Evolutionary conservation across 2,888 invertebrate species (phyloP).

Genomic region (Andricus curvator): DNA sequence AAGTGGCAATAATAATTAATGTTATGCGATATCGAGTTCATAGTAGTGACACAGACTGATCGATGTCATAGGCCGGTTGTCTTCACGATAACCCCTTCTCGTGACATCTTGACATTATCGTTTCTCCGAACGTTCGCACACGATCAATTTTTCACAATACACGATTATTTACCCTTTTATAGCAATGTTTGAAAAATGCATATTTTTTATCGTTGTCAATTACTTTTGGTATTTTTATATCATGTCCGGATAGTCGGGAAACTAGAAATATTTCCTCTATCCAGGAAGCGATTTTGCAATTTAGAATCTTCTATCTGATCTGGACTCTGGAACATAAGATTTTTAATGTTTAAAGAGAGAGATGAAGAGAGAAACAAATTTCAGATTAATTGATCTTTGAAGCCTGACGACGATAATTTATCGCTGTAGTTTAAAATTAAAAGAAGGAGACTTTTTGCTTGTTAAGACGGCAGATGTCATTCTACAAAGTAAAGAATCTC

Average conservation of each 20-base stretch:
- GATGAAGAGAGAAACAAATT: neutral
- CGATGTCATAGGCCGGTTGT: constrained; percentile 77
- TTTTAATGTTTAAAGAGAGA: neutral
- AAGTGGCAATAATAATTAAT: constrained; percentile 78
- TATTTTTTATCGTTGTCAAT: neutral
- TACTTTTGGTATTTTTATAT: too few relatives aligned
- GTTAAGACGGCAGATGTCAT: neutral
- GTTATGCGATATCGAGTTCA: constrained; percentile 71
- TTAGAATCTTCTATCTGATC: neutral
- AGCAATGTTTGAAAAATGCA: neutral
- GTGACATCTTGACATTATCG: constrained; percentile 71
- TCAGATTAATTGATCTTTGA: neutral
- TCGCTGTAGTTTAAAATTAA: neutral
- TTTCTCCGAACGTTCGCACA: constrained; percentile 65
- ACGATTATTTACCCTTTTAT: constrained; percentile 7
- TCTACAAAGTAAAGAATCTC: constrained; percentile 6
- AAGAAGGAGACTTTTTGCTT: neutral
- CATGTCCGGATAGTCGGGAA: too few relatives aligned
- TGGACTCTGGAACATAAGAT: constrained; percentile 12
- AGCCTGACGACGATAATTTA: neutral
- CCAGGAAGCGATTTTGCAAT: constrained; percentile 1
- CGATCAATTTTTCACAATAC: constrained; percentile 13
- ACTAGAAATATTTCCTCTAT: too few relatives aligned
- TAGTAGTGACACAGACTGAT: constrained; percentile 75
- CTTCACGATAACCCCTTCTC: constrained; percentile 74